phyloP scores from a whole-genome alignment of 2,113 vertebrate genomes.

The Delphinapterus leucas region DNA sequence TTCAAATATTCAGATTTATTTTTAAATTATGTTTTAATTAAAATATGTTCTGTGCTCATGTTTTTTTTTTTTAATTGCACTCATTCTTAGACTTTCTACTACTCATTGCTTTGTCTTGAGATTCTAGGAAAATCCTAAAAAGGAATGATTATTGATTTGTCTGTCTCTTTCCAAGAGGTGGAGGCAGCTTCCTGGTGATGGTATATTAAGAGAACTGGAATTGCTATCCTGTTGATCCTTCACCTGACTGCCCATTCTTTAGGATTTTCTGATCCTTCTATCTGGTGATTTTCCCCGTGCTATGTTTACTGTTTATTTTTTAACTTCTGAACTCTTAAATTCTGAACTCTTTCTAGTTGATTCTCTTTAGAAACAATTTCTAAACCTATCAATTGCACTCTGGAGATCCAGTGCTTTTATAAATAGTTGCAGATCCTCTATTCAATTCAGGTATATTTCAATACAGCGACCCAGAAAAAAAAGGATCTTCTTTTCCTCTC shows the following conservation, averaged over 20 bases:
- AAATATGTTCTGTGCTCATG: neutral
- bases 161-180: neutral
- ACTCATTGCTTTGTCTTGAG: neutral
- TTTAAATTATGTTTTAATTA: neutral
- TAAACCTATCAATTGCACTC: neutral
- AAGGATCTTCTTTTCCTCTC: neutral
- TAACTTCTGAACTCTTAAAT: neutral
- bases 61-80: neutral
- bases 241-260: neutral
- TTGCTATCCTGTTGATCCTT: neutral
- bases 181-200: neutral
- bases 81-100: neutral
- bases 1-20: constrained; percentile 38
- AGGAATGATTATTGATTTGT: neutral
- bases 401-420: neutral
- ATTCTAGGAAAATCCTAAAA: neutral
- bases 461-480: neutral
- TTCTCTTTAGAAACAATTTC: neutral
- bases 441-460: neutral
- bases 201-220: neutral
- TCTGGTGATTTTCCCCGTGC: neutral
- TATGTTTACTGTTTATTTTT: neutral
- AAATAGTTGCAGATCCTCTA: neutral
- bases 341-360: neutral
- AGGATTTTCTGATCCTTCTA: neutral